Percentiles rank a stretch among this genome's conserved stretches.
Conservation (phyloP, 1,140 invertebrate genomes). For the Drosophila ohnishii region DNA sequence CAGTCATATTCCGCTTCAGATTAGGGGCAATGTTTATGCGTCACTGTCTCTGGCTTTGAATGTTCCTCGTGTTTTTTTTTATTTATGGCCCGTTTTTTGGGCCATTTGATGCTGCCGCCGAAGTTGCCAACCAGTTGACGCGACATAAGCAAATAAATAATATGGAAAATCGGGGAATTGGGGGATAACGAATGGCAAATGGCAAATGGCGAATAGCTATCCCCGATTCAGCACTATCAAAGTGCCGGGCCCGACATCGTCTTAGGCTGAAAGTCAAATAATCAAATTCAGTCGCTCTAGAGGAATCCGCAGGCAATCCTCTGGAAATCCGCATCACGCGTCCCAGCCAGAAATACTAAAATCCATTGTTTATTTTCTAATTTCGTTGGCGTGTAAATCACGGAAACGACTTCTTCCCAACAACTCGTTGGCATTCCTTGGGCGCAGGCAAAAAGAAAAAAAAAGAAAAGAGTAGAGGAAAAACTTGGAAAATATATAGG, state of each 20-base stretch:
- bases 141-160: constrained; percentile 79
- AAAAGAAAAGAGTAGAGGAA: background rate
- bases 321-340: constrained; percentile 34
- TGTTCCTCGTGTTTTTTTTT: constrained; percentile 8
- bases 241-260: constrained; percentile 65
- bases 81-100: constrained; percentile 42
- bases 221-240: constrained; percentile 74
- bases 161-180: constrained; percentile 15
- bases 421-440: constrained; percentile 55
- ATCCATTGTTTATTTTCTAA: constrained; percentile 75
- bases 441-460: constrained; percentile 1
- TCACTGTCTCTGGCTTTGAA: constrained; percentile 43
- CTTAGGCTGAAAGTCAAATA: constrained; percentile 62
- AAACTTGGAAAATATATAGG: constrained; percentile 15
- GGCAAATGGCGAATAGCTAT: constrained; percentile 47
- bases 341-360: constrained; percentile 67
- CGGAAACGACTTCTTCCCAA: constrained; percentile 69
- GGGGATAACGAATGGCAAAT: constrained; percentile 35
- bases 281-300: constrained; percentile 42
- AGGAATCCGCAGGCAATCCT: constrained; percentile 19
- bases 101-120: constrained; percentile 74
- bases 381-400: constrained; percentile 78
- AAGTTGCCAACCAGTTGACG: constrained; percentile 71
- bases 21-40: constrained; percentile 58
- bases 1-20: constrained; percentile 18